Conservation (phyloP, 2,113 vertebrate genomes). For the Capreolus pygargus region DNA sequence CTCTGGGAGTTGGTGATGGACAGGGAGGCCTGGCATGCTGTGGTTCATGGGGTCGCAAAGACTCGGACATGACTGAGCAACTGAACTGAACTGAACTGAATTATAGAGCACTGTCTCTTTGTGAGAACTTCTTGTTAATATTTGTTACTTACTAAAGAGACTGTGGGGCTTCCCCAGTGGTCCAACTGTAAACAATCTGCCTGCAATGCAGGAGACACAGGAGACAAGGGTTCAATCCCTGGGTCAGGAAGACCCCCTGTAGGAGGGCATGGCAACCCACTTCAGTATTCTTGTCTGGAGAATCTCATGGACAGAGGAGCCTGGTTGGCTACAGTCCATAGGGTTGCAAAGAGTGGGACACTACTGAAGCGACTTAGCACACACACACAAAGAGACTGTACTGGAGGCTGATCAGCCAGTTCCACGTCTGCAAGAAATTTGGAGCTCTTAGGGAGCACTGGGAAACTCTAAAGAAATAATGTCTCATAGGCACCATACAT, state of each 20-base stretch:
- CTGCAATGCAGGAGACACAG: background rate
- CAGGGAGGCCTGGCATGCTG: background rate
- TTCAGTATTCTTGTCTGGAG: background rate
- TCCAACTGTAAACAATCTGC: background rate
- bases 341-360: background rate
- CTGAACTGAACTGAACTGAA: background rate
- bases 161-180: background rate
- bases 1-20: background rate
- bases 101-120: background rate
- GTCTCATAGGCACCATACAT: background rate
- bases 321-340: background rate
- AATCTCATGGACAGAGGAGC: background rate
- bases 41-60: background rate
- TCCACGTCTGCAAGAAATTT: background rate
- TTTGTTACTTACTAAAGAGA: background rate
- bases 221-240: background rate
- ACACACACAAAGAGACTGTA: background rate
- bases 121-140: background rate
- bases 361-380: background rate
- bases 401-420: background rate
- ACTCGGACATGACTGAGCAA: accelerated
- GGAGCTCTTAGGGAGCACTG: background rate
- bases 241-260: background rate
- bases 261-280: background rate
- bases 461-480: background rate